Percentiles rank a stretch among this genome's conserved stretches.
Conservation (phyloP, 2,113 vertebrate species). For the Symphodus melops region DNA sequence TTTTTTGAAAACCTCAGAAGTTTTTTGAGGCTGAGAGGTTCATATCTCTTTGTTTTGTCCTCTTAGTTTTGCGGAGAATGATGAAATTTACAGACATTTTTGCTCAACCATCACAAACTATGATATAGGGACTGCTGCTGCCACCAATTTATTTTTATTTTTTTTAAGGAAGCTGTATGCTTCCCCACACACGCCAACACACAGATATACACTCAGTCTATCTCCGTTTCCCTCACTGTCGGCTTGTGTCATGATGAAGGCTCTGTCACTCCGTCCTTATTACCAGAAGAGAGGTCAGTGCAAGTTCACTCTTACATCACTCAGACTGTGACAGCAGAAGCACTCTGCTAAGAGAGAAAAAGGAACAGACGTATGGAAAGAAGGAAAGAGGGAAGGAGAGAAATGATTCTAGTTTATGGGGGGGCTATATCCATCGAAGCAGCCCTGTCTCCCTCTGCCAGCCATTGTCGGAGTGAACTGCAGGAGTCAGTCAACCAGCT, state of each 20-base stretch:
- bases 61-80: constrained; percentile 39
- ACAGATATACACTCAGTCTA: constrained; percentile 18
- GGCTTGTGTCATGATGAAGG: constrained; percentile 63
- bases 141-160: no score
- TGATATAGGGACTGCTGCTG: constrained; percentile 26
- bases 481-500: constrained; percentile 55
- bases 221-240: constrained; percentile 60
- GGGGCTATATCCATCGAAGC: constrained; percentile 28
- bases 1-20: constrained; percentile 22
- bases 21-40: constrained; percentile 38
- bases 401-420: constrained; percentile 55
- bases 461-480: constrained; percentile 46
- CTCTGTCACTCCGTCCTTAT: constrained; percentile 71
- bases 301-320: constrained; percentile 75
- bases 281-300: constrained; percentile 71
- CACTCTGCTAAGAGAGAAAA: constrained; percentile 58
- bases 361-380: constrained; percentile 39
- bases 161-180: constrained; percentile 16
- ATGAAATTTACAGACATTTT: constrained; percentile 58
- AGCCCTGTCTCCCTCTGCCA: constrained; percentile 34
- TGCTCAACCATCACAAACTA: constrained; percentile 60
- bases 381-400: constrained; percentile 27
- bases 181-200: not conserved
- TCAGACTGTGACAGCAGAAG: constrained; percentile 62
- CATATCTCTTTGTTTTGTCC: constrained; percentile 48